Evolutionary conservation across 2,113 vertebrate genomes (phyloP).

Genomic region (Charadrius vociferus): DNA sequence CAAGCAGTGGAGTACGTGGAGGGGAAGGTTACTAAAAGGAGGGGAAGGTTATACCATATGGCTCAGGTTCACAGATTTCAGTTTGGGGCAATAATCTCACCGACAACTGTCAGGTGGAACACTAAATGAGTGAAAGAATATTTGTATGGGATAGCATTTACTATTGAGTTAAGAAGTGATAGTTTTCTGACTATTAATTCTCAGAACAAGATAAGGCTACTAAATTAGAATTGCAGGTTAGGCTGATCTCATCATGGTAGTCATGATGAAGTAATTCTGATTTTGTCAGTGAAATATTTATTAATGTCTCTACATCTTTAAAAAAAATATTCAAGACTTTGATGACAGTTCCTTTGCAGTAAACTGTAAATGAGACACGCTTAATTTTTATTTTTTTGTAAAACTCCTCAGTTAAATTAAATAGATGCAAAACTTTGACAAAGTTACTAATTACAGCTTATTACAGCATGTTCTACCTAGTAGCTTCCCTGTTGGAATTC

Average conservation of each 20-base stretch:
- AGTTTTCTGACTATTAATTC: background rate
- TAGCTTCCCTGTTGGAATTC: conserved; percentile 19
- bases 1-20: background rate
- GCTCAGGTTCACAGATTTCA: background rate
- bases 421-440: conserved; percentile 11
- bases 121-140: background rate
- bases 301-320: background rate
- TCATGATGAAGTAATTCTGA: background rate
- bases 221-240: background rate
- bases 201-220: background rate
- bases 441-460: conserved; percentile 34
- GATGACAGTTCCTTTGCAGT: background rate
- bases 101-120: background rate
- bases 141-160: background rate
- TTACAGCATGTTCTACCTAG: conserved; percentile 11
- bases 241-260: background rate
- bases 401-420: background rate
- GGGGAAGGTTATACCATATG: background rate
- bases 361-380: background rate
- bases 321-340: background rate
- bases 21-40: background rate
- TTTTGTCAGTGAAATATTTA: conserved; percentile 1
- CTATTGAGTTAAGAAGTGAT: background rate
- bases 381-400: background rate
- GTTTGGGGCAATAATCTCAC: background rate